Base-by-base conservation (phyloP, 1,140 invertebrate species). In the Drosophila miranda region DNA sequence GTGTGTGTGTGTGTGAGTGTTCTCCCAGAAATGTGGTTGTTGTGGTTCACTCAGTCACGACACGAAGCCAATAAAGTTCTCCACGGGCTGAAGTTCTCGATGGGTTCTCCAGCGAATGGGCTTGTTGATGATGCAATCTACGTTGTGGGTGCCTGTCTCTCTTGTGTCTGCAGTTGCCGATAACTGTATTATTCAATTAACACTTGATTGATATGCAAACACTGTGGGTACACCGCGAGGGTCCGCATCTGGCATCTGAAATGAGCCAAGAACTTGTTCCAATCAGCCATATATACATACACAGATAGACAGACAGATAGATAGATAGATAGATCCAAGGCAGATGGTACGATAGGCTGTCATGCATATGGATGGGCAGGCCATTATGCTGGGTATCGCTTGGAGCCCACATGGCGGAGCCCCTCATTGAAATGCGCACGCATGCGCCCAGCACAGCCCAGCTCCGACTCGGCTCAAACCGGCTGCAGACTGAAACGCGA, bases 381-480 rank as follows among this genome's bases (percentile, higher is more conserved):
- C 14, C 41, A 73, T 51, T 69, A 73, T 64, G 73, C 63, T 73
- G 52, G 5, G 26, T 26, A 43, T 42, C 30, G 58, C 23, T 51
- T 55, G 71, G 4, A 23, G 23, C 23, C 23, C 23, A 23, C 62
- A 73, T 73, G 58, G 51, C 56, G 52, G 44, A 62, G 46, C 19
- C 42, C 8, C 81, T 75, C 64, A 84, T 84, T 86, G 60, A 81
- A 77, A 84, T 84, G 81, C 81, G 69, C 48, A 75, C 81, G 81
- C 81, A 86, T 86, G 81, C 81, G 77, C 77, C 59, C 55, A 72
- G 49, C 28, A 26, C 23, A 26, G 23, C 23, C 23, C 23, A 11
- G 19, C 34, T 16, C 6, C 66, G 28, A 7, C 30, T 16, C 1
- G 51, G 34, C 51, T 23, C 16, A 72, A 74, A 74, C 70, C 71